phyloP scores from a whole-genome alignment of 2,888 invertebrate species.

The Acleris laterana region DNA sequence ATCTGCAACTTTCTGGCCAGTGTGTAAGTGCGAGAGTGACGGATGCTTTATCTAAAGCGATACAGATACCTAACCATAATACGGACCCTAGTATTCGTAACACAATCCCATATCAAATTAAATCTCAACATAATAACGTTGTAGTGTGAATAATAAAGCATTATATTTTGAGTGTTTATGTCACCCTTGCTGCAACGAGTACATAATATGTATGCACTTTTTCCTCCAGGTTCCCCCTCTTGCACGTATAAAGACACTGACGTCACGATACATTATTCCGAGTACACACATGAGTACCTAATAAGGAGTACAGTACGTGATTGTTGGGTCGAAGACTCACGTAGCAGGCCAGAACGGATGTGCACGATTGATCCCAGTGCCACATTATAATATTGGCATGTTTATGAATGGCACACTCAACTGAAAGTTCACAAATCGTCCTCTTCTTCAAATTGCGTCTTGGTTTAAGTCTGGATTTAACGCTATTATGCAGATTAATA shows the following conservation, averaged over 20 bases:
- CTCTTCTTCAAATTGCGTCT: slow-evolving; percentile 10
- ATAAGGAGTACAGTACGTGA: slow-evolving; percentile 43
- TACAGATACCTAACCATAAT: too few relatives aligned
- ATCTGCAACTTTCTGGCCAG: too few relatives aligned
- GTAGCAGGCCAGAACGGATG: slow-evolving; percentile 56
- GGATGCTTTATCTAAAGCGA: too few relatives aligned
- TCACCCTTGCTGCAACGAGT: too few relatives aligned
- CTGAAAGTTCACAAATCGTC: slow-evolving; percentile 38
- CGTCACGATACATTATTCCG: slow-evolving; percentile 20
- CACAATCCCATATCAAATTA: too few relatives aligned
- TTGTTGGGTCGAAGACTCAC: slow-evolving; percentile 46
- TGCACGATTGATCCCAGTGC: slow-evolving; percentile 68
- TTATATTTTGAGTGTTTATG: too few relatives aligned
- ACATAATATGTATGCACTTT: not conserved
- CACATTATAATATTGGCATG: slow-evolving; percentile 58
- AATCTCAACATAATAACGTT: too few relatives aligned
- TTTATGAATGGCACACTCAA: slow-evolving; percentile 66
- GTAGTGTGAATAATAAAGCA: too few relatives aligned
- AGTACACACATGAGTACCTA: slow-evolving; percentile 22
- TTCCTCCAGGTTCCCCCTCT: slow-evolving; percentile 1
- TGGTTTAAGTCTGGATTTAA: slow-evolving; percentile 9
- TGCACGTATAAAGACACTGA: slow-evolving; percentile 13
- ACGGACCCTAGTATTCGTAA: too few relatives aligned
- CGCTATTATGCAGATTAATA: slow-evolving; percentile 18
- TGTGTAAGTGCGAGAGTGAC: too few relatives aligned